These are phyloP conservation scores for Maniola jurtina DNA, from an alignment of 1,140 invertebrate species.

Conservation along the genomic window DNA sequence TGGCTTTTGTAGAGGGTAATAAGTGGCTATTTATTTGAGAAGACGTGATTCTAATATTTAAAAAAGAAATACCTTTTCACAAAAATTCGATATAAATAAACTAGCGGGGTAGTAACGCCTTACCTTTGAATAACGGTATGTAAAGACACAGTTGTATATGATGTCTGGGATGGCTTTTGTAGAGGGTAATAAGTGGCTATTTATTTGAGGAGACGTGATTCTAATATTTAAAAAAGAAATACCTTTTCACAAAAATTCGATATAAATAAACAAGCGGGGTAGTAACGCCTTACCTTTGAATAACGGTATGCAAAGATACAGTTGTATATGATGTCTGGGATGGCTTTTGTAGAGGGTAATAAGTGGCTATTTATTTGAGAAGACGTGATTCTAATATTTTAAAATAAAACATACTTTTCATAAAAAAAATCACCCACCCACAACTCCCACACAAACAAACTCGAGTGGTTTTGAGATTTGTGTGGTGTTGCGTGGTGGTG, in stretches of 20 bases:
- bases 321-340: constrained; percentile 31
- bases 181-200: not conserved
- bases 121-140: constrained; percentile 41
- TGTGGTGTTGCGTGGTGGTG: too few species aligned
- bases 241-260: constrained; percentile 3
- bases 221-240: not conserved
- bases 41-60: not conserved
- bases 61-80: not conserved
- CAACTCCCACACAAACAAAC: too few species aligned
- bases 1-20: constrained; percentile 4
- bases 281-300: constrained; percentile 57
- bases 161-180: constrained; percentile 21
- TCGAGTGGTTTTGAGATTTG: too few species aligned
- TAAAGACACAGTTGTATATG: constrained; percentile 29
- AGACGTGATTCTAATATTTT: not conserved
- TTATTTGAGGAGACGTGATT: not conserved
- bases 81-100: constrained; percentile 50
- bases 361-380: not conserved
- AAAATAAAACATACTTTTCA: not conserved
- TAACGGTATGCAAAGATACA: constrained; percentile 22
- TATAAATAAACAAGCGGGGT: constrained; percentile 54
- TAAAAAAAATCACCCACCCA: too few species aligned
- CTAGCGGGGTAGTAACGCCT: constrained; percentile 50
- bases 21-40: not conserved
- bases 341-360: constrained; percentile 2